Evolutionary conservation across 2,797 vertebrate species (phyloP).

Genomic region (Rhynchonycteris naso): DNA sequence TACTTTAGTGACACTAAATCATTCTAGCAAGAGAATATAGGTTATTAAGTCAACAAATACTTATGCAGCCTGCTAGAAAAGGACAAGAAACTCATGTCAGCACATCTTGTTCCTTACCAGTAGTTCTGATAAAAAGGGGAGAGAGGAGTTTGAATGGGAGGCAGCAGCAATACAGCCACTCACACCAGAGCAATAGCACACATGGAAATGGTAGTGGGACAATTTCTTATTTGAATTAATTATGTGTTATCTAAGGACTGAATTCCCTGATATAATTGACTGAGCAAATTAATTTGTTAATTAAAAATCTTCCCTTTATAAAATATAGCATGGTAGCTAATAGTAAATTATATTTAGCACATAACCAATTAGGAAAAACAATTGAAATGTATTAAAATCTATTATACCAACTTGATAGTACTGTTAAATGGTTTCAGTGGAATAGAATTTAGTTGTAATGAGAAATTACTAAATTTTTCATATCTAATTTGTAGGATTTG

Average conservation of each 20-base stretch:
- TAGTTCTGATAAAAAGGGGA: slow-evolving; percentile 32
- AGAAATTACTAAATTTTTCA: slow-evolving; percentile 44
- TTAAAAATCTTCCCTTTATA: slow-evolving; percentile 56
- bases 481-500: slow-evolving; percentile 29
- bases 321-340: neutral
- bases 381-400: neutral
- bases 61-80: slow-evolving; percentile 36
- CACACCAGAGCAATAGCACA: neutral
- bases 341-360: slow-evolving; percentile 16
- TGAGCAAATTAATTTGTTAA: slow-evolving; percentile 62
- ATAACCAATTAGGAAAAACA: slow-evolving; percentile 22
- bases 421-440: neutral
- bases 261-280: slow-evolving; percentile 45
- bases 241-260: slow-evolving; percentile 36
- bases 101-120: slow-evolving; percentile 16
- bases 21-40: slow-evolving; percentile 24
- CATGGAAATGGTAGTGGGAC: neutral
- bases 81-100: neutral
- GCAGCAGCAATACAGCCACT: neutral
- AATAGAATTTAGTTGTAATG: slow-evolving; percentile 51
- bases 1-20: slow-evolving; percentile 21
- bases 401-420: neutral
- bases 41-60: slow-evolving; percentile 43
- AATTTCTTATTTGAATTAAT: slow-evolving; percentile 55
- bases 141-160: neutral